phyloP scores from a whole-genome alignment of 2,113 vertebrate genomes.

The Dasyornis broadbenti region DNA sequence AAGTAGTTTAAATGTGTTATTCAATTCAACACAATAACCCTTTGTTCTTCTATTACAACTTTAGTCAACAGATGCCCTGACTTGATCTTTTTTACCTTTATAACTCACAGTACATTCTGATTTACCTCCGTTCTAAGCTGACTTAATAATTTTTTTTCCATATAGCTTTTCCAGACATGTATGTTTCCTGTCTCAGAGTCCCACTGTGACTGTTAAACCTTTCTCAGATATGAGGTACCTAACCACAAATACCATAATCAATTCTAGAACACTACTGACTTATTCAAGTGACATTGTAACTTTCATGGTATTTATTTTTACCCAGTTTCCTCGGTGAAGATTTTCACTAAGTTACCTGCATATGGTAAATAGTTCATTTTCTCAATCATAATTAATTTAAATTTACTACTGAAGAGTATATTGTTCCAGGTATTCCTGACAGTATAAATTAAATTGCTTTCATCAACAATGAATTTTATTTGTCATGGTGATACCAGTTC shows the following conservation, averaged over 20 bases:
- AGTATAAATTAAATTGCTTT: neutral
- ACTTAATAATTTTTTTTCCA: conserved; percentile 34
- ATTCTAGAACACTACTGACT: neutral
- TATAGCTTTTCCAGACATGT: conserved; percentile 12
- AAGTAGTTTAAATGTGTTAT: neutral
- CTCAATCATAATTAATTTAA: neutral
- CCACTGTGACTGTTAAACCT: conserved; percentile 4
- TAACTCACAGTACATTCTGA: neutral
- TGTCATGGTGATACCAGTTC: neutral
- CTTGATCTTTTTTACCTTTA: neutral
- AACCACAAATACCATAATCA: neutral
- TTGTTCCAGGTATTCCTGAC: neutral
- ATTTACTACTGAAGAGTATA: neutral
- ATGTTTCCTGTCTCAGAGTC: conserved; percentile 12
- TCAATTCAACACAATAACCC: neutral
- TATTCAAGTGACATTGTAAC: neutral
- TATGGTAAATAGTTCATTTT: neutral
- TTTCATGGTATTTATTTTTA: neutral
- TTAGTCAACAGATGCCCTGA: neutral
- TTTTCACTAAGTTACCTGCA: neutral
- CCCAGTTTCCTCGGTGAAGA: neutral
- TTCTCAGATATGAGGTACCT: neutral
- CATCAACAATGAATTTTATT: neutral
- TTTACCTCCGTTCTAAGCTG: conserved; percentile 22
- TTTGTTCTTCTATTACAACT: neutral